Conservation (phyloP, 30 jellyfish, hydroid and myxozoan species). For the Catostylus mosaicus region DNA sequence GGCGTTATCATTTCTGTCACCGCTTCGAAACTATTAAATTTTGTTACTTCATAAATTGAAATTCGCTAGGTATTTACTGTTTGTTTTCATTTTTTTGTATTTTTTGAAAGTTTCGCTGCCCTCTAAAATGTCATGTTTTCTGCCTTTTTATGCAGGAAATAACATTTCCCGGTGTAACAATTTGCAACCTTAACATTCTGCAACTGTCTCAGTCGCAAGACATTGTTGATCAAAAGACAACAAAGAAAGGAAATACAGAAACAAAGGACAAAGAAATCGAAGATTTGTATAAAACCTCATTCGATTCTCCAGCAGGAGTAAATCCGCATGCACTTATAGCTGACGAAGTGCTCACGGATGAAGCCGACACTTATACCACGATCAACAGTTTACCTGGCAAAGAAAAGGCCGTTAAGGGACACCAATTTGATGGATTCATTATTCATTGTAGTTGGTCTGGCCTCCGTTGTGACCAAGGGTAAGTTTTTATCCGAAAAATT, state of each 20-base stretch:
- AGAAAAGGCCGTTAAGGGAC: not conserved
- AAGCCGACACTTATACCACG: not conserved
- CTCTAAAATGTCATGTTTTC: too few species aligned
- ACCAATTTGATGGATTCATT: not conserved
- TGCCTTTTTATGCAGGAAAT: conserved; percentile 4
- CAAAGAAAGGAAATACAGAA: not conserved
- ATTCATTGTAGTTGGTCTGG: conserved; percentile 17
- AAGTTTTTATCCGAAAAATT: too few species aligned
- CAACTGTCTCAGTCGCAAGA: not conserved
- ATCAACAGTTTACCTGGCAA: conserved; percentile 4
- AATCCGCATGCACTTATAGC: not conserved
- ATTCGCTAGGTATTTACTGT: too few species aligned
- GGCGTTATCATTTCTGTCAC: too few species aligned
- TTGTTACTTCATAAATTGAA: too few species aligned
- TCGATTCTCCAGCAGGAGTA: not conserved
- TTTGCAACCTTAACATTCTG: conserved; percentile 19
- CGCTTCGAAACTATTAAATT: too few species aligned
- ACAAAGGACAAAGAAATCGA: too few species aligned
- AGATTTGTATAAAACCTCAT: not conserved
- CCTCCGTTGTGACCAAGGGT: conserved; percentile 15
- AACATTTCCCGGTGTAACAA: conserved; percentile 19
- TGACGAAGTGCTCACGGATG: not conserved
- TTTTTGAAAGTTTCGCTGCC: too few species aligned
- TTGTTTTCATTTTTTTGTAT: too few species aligned
- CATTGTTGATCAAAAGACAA: not conserved